A percentile compares a stretch with the other conserved stretches of the same genome.
Evolutionary conservation across 2,888 invertebrate species (phyloP).

Genomic region (Apomyelois bistriatella): DNA sequence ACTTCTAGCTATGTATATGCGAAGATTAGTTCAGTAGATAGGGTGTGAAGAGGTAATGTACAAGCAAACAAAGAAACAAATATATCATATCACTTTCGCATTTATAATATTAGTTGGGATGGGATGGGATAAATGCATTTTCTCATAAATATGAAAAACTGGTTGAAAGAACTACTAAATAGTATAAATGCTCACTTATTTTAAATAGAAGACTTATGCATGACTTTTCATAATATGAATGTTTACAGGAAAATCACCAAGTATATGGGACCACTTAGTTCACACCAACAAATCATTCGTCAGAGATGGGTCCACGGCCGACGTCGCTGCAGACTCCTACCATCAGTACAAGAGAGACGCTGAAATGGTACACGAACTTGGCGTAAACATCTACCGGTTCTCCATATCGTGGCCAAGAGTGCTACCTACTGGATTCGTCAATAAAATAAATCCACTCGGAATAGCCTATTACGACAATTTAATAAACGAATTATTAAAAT

Average conservation of each 20-base stretch:
- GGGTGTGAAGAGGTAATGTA: too few species aligned
- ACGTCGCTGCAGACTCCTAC: constrained; percentile 85
- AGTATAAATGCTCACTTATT: too few species aligned
- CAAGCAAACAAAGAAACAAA: too few species aligned
- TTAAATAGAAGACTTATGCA: too few species aligned
- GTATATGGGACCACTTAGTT: constrained; percentile 80
- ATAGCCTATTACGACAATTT: constrained; percentile 88
- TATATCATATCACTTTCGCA: too few species aligned
- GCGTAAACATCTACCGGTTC: constrained; percentile 85
- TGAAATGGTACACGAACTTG: constrained; percentile 81
- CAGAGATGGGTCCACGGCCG: constrained; percentile 78
- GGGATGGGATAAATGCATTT: too few species aligned
- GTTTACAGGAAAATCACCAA: constrained; percentile 82
- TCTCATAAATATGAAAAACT: too few species aligned
- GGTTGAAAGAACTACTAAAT: too few species aligned
- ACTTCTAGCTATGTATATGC: too few species aligned
- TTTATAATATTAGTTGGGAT: too few species aligned
- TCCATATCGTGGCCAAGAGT: constrained; percentile 89
- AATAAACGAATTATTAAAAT: constrained; percentile 83
- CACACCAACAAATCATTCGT: constrained; percentile 76
- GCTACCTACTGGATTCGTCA: constrained; percentile 84
- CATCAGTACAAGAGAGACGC: constrained; percentile 83
- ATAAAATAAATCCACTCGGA: constrained; percentile 84
- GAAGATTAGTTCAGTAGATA: too few species aligned
- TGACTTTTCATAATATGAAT: too few species aligned